A percentile compares a stretch with the other conserved stretches of the same genome.
These are phyloP conservation scores for Pycnomerus fuliginosus DNA, from an alignment of 2,888 invertebrate genomes.

Conservation along the genomic window DNA sequence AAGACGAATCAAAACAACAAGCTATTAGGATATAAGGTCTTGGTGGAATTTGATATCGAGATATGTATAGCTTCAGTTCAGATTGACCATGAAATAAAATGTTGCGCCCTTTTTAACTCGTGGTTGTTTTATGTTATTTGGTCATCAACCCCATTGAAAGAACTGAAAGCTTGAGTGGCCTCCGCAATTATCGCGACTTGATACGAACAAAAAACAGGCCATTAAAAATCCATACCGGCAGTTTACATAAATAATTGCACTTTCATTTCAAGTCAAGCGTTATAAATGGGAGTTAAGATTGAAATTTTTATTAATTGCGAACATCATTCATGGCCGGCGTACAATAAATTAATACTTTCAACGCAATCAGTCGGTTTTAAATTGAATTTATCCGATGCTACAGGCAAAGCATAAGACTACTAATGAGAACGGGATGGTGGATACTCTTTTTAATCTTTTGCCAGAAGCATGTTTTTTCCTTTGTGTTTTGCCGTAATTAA, in stretches of 20 bases:
- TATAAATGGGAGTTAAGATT: conserved; percentile 42
- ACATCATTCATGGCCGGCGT: conserved; percentile 41
- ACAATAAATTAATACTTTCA: conserved; percentile 51
- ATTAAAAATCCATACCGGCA: conserved; percentile 19
- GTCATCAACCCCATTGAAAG: too few relatives aligned
- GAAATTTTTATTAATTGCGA: conserved; percentile 45
- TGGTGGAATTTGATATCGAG: too few relatives aligned
- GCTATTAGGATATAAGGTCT: too few relatives aligned
- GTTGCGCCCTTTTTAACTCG: too few relatives aligned
- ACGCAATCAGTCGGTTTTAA: conserved; percentile 47
- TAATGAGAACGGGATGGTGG: conserved; percentile 40
- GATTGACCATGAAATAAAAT: too few relatives aligned
- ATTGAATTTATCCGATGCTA: conserved; percentile 43
- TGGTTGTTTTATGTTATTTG: too few relatives aligned
- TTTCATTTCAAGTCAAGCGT: conserved; percentile 33
- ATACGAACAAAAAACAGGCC: conserved; percentile 9
- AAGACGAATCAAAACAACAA: too few relatives aligned
- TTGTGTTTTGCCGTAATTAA: conserved; percentile 18
- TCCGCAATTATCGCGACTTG: conserved; percentile 14
- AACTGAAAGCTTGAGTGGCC: too few relatives aligned
- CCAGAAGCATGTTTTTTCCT: conserved; percentile 13
- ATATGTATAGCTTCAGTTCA: too few relatives aligned
- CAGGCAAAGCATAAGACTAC: conserved; percentile 37
- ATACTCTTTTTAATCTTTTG: conserved; percentile 21
- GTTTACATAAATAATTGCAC: conserved; percentile 27